Conservation (phyloP, 1,140 invertebrate genomes). For the Cecropterus lyciades region DNA sequence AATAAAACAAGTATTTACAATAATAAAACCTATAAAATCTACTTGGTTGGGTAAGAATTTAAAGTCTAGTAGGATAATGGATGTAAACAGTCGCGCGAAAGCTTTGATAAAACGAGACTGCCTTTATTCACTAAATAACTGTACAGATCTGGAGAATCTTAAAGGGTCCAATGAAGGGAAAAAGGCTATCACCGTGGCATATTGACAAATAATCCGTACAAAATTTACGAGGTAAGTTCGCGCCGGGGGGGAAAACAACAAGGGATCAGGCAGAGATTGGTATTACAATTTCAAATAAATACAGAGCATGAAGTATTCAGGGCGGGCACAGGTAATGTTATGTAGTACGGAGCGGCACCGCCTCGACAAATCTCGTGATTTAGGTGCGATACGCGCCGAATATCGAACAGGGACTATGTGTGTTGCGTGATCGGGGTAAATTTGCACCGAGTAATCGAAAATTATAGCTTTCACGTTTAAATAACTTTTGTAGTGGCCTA, state of each 20-base stretch:
- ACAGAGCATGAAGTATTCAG: slow-evolving; percentile 80
- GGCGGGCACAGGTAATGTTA: slow-evolving; percentile 74
- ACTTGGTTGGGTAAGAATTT: neutral
- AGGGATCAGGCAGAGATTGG: slow-evolving; percentile 68
- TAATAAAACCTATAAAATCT: neutral
- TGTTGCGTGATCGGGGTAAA: slow-evolving; percentile 77
- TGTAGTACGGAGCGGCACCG: slow-evolving; percentile 69
- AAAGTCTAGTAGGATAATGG: neutral
- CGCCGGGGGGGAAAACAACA: slow-evolving; percentile 69
- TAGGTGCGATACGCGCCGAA: slow-evolving; percentile 76
- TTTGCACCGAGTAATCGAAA: slow-evolving; percentile 74
- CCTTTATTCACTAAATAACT: slow-evolving; percentile 26
- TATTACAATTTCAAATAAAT: slow-evolving; percentile 83
- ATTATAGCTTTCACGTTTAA: slow-evolving; percentile 68
- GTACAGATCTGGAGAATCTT: slow-evolving; percentile 34
- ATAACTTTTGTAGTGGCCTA: slow-evolving; percentile 46
- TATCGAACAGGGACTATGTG: slow-evolving; percentile 72
- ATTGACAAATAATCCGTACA: slow-evolving; percentile 45
- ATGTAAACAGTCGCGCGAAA: neutral
- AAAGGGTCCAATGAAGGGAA: slow-evolving; percentile 44
- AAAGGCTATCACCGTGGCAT: slow-evolving; percentile 58
- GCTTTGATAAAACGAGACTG: slow-evolving; percentile 11
- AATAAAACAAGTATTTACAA: neutral
- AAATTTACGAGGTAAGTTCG: slow-evolving; percentile 75
- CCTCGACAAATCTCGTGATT: slow-evolving; percentile 81